phyloP scores from a whole-genome alignment of 2,113 vertebrate genomes.

The Odontophorus gujanensis region DNA sequence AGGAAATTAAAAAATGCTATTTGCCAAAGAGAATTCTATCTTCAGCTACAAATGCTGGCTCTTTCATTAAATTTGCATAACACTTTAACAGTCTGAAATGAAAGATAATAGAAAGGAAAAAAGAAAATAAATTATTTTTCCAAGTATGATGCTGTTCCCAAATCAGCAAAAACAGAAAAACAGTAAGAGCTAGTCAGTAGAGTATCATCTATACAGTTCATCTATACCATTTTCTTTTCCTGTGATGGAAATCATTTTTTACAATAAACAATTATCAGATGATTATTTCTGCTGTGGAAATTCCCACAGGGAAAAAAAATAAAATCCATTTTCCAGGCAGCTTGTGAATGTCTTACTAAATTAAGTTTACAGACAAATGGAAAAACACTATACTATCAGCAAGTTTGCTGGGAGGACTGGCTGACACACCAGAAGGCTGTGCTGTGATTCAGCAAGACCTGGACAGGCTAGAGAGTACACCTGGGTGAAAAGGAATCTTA shows the following conservation, averaged over 20 bases:
- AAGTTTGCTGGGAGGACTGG: neutral
- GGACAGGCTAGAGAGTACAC: neutral
- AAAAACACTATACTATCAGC: neutral
- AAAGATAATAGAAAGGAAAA: neutral
- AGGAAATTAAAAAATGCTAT: neutral
- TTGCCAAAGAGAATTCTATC: neutral
- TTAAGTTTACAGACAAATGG: conserved; percentile 11
- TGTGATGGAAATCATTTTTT: conserved; percentile 5
- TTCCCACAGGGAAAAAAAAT: neutral
- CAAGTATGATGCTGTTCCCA: neutral
- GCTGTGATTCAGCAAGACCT: neutral
- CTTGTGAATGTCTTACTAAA: conserved; percentile 24
- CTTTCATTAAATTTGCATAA: neutral
- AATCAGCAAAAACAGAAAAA: neutral
- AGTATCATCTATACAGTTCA: neutral
- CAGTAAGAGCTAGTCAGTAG: neutral
- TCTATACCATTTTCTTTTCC: neutral
- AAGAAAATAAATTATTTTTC: neutral
- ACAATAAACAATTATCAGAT: conserved; percentile 18
- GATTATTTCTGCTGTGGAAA: neutral
- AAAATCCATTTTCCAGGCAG: conserved; percentile 9
- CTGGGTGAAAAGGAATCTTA: neutral
- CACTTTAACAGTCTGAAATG: neutral
- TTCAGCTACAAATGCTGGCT: neutral
- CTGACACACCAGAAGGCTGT: neutral